A percentile compares a stretch with the other conserved stretches of the same genome.
Conservation (phyloP, 37 sponge, comb jelly and placozoan genomes). For the Oscarella lobularis region DNA sequence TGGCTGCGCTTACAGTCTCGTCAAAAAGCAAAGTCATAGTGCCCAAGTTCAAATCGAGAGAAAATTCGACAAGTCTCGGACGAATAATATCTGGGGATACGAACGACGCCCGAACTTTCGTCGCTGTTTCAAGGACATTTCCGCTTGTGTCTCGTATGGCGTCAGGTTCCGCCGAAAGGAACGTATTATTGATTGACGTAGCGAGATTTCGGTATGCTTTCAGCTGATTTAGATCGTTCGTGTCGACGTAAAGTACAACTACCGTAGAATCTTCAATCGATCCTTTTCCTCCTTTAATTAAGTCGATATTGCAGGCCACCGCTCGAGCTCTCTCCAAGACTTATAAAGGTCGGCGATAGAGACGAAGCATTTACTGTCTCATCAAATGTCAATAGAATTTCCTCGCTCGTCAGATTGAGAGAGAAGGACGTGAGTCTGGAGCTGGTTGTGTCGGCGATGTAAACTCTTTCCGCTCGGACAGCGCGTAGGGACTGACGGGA, state of each 20-base stretch:
- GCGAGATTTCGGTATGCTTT: slow-evolving; percentile 52
- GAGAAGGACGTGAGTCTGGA: not conserved
- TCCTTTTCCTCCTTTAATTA: too few relatives aligned
- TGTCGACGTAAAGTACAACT: slow-evolving; percentile 47
- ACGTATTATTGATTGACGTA: slow-evolving; percentile 27
- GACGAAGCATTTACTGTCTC: slow-evolving; percentile 55
- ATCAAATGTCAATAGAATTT: slow-evolving; percentile 30
- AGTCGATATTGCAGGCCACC: too few relatives aligned
- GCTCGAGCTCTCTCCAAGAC: slow-evolving; percentile 38
- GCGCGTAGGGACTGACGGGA: slow-evolving; percentile 5
- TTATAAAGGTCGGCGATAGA: slow-evolving; percentile 31
- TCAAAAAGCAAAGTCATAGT: slow-evolving; percentile 54
- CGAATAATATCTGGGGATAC: slow-evolving; percentile 39
- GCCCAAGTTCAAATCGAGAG: slow-evolving; percentile 43
- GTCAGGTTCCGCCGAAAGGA: slow-evolving; percentile 51
- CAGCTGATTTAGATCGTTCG: slow-evolving; percentile 47
- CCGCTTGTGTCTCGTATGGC: slow-evolving; percentile 66
- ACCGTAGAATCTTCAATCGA: slow-evolving; percentile 11
- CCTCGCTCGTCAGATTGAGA: not conserved
- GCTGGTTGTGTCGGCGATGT: not conserved
- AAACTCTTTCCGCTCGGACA: slow-evolving; percentile 18
- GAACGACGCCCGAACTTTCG: slow-evolving; percentile 18
- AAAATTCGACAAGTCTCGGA: slow-evolving; percentile 44
- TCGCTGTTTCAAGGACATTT: slow-evolving; percentile 33
- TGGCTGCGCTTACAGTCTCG: slow-evolving; percentile 40